Evolutionary conservation across 2,888 invertebrate species (phyloP), one percentile per base, ranked within the genome.

Genomic region (Chaetogeoica ovagalla): DNA sequence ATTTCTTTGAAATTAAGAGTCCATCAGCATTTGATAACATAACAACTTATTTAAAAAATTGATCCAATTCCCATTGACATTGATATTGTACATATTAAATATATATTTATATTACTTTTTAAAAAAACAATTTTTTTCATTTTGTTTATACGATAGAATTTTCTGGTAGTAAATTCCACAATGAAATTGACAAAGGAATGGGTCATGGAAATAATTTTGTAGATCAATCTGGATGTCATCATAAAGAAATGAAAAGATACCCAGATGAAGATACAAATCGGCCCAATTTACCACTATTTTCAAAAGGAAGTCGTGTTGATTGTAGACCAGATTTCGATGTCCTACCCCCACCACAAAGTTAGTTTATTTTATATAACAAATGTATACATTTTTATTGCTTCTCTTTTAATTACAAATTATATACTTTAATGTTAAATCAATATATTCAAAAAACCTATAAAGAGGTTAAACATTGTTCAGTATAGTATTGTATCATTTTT

Each of bases 161-260:
- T 62, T 69, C 79, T 59, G 70, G 68, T 59, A 52, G 65, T 63
- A 81, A 81, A 74, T 81, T 68, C 19, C 65, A 74, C 2, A 74
- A 60, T 52, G 65, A 81, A 81, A 81, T 74, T 68, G 73, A 63
- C 3, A 62, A 52, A 43, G 59, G 57, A 66, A 66, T 77, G 79
- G 55, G 69, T 30, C 57, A 63, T 39, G 15, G 82, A 73, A 63
- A 60, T 74, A 59, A 73, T 73, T 73, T 82, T 55, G 69, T 82
- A 79, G 82, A 82, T n/a, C 57, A 68, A 48, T 5, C 63, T 21
- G 69, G 73, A 30, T 66, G 70, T 17, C 55, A 62, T 37, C 66
- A 59, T 75, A 37, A 72, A 55, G 63, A 69, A n/a, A 82, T 82
- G 77, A 69, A 72, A 62, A 79, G 82, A 57, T 82, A 76, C 55